Evolutionary conservation across 2,113 vertebrate species (phyloP).

Genomic region (Epinephelus moara): DNA sequence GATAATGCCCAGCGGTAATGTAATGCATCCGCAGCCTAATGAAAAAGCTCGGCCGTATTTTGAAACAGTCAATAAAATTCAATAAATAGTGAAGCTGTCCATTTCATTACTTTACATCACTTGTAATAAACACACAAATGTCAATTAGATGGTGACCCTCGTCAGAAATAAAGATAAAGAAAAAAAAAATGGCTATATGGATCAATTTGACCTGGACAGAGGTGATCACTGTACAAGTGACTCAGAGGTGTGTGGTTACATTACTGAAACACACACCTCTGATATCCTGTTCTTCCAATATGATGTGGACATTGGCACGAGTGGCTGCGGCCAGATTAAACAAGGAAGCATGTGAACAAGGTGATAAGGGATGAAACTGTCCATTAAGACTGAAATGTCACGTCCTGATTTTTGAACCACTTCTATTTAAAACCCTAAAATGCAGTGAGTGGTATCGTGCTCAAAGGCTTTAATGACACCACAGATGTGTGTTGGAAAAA

Average conservation of each 20-base stretch:
- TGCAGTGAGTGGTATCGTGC: not conserved
- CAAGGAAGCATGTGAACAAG: not conserved
- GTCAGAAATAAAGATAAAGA: too few species aligned
- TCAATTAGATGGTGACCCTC: too few species aligned
- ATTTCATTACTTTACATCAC: too few species aligned
- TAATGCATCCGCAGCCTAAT: too few species aligned
- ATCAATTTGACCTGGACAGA: too few species aligned
- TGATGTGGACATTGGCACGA: not conserved
- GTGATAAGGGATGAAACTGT: not conserved
- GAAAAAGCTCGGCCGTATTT: too few species aligned
- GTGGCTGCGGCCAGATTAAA: not conserved
- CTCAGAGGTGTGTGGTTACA: not conserved
- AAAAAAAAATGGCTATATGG: too few species aligned
- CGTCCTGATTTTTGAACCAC: not conserved
- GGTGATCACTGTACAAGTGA: not conserved
- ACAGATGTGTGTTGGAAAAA: not conserved
- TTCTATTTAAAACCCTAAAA: not conserved
- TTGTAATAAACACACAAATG: too few species aligned
- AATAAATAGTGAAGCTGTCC: too few species aligned
- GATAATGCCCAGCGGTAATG: too few species aligned
- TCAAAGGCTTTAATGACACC: too few species aligned
- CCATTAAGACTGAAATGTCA: not conserved
- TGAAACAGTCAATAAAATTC: too few species aligned
- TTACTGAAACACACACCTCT: not conserved
- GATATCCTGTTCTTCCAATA: not conserved